Percentiles rank a stretch among this genome's conserved stretches.
Evolutionary conservation across 2,113 vertebrate species (phyloP).

Genomic region (Camelus dromedarius): DNA sequence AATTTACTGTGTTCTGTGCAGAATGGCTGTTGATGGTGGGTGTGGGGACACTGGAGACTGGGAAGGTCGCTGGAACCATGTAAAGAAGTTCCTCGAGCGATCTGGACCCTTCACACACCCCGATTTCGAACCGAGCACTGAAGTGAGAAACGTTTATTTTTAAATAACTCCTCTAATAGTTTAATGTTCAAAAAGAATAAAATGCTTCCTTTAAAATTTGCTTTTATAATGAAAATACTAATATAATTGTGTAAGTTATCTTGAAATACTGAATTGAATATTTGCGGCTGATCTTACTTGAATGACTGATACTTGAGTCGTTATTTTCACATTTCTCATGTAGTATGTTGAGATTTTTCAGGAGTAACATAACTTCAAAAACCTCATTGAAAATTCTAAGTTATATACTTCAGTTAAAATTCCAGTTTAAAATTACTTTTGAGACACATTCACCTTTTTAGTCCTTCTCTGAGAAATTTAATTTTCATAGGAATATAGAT

Average conservation of each 20-base stretch:
- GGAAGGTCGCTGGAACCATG: constrained; percentile 98
- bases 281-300: constrained; percentile 58
- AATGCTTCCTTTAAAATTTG: constrained; percentile 70
- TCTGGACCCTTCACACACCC: constrained; percentile 98
- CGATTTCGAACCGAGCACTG: constrained; percentile 98
- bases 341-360: constrained; percentile 44
- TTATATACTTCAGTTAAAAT: constrained; percentile 37
- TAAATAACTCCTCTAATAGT: constrained; percentile 84
- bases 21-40: constrained; percentile 98
- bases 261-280: constrained; percentile 59
- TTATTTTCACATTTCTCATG: constrained; percentile 54
- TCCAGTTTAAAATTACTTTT: constrained; percentile 61
- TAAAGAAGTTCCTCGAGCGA: constrained; percentile 98
- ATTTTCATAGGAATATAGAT: constrained; percentile 52
- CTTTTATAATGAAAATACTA: constrained; percentile 59
- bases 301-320: constrained; percentile 45
- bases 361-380: constrained; percentile 25
- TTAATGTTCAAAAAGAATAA: constrained; percentile 76
- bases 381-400: constrained; percentile 32
- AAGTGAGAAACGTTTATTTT: constrained; percentile 92
- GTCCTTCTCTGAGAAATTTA: constrained; percentile 49
- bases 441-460: constrained; percentile 54
- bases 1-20: constrained; percentile 92
- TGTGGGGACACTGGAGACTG: constrained; percentile 94
- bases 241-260: constrained; percentile 52